phyloP scores from a whole-genome alignment of 2,113 vertebrate species.

The Ibidorhyncha struthersii region DNA sequence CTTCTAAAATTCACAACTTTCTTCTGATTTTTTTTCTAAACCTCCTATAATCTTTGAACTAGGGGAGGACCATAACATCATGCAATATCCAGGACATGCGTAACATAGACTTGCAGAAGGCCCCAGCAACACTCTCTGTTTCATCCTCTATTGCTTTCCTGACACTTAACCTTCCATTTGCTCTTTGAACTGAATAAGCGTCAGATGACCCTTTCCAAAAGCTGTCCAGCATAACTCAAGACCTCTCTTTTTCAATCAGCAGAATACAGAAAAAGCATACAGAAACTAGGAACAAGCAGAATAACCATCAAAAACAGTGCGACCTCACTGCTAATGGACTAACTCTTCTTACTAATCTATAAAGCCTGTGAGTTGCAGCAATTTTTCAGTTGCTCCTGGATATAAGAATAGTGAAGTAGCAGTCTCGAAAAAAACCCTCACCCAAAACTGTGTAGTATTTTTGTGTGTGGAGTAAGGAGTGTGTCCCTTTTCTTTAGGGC shows the following conservation, averaged over 20 bases:
- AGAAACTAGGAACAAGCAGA: background rate
- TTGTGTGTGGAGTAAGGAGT: background rate
- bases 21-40: background rate
- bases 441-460: background rate
- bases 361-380: background rate
- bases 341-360: background rate
- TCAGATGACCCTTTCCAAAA: background rate
- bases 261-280: background rate
- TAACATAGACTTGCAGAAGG: background rate
- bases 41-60: background rate
- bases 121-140: background rate
- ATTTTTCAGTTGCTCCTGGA: background rate
- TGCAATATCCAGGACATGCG: rapidly evolving
- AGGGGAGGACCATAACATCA: background rate
- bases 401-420: background rate
- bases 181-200: background rate
- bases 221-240: background rate
- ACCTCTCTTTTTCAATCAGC: background rate
- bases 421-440: background rate
- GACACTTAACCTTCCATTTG: background rate
- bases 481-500: background rate
- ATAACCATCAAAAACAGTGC: background rate
- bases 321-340: background rate
- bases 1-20: background rate
- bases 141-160: background rate